Evolutionary conservation across 2,797 vertebrate genomes (phyloP).

Genomic region (Artibeus lituratus): DNA sequence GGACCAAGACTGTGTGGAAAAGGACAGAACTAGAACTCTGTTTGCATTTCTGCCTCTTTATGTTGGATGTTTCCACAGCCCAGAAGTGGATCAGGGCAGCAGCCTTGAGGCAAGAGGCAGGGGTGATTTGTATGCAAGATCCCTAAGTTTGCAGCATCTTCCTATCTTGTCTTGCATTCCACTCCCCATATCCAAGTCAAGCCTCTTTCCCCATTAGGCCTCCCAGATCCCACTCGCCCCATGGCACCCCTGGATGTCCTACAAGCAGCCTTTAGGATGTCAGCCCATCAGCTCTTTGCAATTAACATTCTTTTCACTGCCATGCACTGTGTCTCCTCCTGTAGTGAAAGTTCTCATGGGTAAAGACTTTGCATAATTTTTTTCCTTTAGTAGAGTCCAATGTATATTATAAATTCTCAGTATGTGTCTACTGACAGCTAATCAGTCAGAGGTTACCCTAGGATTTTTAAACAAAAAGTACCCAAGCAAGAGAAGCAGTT

Average conservation of each 20-base stretch:
- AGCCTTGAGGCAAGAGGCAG: background rate
- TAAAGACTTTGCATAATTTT: background rate
- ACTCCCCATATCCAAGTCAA: background rate
- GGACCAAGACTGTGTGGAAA: background rate
- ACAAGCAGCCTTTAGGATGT: background rate
- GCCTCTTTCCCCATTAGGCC: background rate
- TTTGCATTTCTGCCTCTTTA: background rate
- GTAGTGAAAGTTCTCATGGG: background rate
- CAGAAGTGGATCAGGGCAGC: background rate
- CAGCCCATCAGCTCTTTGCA: background rate
- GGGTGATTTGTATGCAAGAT: background rate
- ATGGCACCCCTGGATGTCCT: background rate
- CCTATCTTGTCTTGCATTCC: background rate
- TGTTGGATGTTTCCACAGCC: background rate
- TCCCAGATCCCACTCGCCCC: accelerated
- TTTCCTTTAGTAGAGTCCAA: background rate
- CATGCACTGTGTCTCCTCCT: too few species aligned
- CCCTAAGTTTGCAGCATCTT: background rate
- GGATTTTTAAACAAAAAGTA: background rate
- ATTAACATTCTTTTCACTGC: background rate
- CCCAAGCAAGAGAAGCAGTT: background rate
- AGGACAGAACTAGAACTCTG: background rate
- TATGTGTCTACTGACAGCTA: background rate
- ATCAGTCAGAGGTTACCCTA: background rate
- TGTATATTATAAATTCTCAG: background rate